Percentiles rank a stretch among this genome's conserved stretches.
These are phyloP conservation scores for Azorinus chamasolen DNA, from an alignment of 2,888 invertebrate genomes.

Conservation along the genomic window DNA sequence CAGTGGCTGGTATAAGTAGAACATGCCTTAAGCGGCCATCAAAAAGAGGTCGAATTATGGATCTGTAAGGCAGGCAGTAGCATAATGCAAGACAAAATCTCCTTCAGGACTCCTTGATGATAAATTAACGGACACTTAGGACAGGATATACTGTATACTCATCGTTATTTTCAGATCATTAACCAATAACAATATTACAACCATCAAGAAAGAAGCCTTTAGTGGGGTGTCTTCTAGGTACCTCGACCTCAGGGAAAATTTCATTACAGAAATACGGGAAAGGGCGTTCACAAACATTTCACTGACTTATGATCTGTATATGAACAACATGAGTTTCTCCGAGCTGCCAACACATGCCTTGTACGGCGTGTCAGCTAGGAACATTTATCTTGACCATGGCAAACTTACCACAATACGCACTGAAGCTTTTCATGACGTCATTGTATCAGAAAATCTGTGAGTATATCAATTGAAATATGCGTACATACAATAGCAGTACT, in stretches of 20 bases:
- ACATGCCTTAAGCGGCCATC: too few relatives aligned
- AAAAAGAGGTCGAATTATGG: too few relatives aligned
- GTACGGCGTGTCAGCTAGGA: slow-evolving; percentile 42
- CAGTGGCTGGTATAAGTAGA: too few relatives aligned
- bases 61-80: too few relatives aligned
- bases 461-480: too few relatives aligned
- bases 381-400: slow-evolving; percentile 36
- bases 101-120: too few relatives aligned
- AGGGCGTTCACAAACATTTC: slow-evolving; percentile 37
- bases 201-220: slow-evolving; percentile 43
- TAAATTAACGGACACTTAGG: too few relatives aligned
- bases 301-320: slow-evolving; percentile 36
- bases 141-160: too few relatives aligned
- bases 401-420: slow-evolving; percentile 23
- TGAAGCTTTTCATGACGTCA: slow-evolving; percentile 52
- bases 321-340: slow-evolving; percentile 39
- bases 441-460: slow-evolving; percentile 47
- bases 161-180: slow-evolving; percentile 43
- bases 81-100: too few relatives aligned
- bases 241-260: slow-evolving; percentile 49
- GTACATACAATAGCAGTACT: too few relatives aligned
- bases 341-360: slow-evolving; percentile 38
- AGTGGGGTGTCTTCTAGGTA: slow-evolving; percentile 34
- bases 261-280: slow-evolving; percentile 27
- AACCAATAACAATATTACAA: slow-evolving; percentile 44